Percentiles rank a stretch among this genome's conserved stretches.
phyloP scores from a whole-genome alignment of 2,797 vertebrate species.

The Poecilia gillii region DNA sequence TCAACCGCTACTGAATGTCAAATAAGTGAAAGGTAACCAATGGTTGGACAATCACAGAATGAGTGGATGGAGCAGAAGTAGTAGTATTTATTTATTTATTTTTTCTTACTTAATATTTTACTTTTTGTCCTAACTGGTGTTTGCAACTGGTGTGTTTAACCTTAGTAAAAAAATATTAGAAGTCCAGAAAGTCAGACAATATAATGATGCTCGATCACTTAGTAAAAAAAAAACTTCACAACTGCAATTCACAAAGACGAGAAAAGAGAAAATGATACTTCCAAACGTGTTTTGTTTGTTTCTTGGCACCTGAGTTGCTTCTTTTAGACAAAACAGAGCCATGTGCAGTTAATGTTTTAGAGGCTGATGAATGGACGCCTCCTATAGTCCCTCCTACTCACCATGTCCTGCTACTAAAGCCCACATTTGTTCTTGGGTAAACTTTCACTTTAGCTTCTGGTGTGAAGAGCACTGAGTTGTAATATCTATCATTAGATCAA shows the following conservation, averaged over 20 bases:
- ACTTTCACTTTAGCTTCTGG: background rate
- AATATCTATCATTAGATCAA: background rate
- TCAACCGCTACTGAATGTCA: no score
- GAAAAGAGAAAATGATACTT: background rate
- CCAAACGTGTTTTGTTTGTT: background rate
- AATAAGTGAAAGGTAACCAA: no score
- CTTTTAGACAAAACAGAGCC: background rate
- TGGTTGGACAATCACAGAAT: no score
- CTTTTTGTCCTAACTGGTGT: no score
- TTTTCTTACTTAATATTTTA: no score
- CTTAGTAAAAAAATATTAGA: no score
- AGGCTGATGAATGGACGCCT: background rate
- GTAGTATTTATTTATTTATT: no score
- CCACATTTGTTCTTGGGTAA: background rate
- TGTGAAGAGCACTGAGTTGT: background rate
- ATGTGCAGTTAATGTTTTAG: background rate
- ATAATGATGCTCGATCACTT: no score
- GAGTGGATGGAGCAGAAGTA: no score
- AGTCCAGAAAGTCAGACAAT: no score
- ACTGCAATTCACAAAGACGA: background rate
- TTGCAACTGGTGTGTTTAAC: no score
- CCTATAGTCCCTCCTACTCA: conserved; percentile 27
- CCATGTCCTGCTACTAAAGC: background rate
- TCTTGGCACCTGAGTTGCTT: background rate
- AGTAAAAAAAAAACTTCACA: background rate